Percentiles rank a stretch among this genome's conserved stretches.
phyloP scores from a whole-genome alignment of 2,113 vertebrate species.

The Stictonetta naevosa region DNA sequence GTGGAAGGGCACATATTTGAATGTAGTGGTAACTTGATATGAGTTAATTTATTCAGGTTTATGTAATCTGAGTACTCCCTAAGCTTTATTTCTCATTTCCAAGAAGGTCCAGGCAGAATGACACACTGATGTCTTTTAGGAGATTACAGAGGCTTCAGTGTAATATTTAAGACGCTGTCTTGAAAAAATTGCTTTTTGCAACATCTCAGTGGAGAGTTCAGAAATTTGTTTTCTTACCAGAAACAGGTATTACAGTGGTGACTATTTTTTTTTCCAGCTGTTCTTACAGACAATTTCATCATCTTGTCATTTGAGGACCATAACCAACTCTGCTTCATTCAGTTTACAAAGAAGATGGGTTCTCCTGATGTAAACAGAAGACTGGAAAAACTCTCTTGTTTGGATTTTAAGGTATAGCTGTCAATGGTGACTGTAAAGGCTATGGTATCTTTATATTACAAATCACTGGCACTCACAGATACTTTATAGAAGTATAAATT shows the following conservation, averaged over 20 bases:
- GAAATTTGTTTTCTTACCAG: slow-evolving; percentile 37
- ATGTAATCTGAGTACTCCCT: slow-evolving; percentile 36
- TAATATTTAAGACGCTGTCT: slow-evolving; percentile 44
- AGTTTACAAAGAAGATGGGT: slow-evolving; percentile 86
- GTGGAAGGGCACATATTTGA: background rate
- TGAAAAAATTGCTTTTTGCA: slow-evolving; percentile 60
- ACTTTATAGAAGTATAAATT: background rate
- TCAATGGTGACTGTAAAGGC: background rate
- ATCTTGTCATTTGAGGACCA: slow-evolving; percentile 91
- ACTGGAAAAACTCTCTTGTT: slow-evolving; percentile 88
- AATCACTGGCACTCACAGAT: background rate
- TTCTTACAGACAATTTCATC: slow-evolving; percentile 89
- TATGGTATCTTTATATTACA: background rate
- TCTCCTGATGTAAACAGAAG: slow-evolving; percentile 81
- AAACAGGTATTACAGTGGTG: slow-evolving; percentile 10
- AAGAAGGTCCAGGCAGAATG: slow-evolving; percentile 25
- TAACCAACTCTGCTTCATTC: slow-evolving; percentile 89
- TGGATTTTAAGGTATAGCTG: slow-evolving; percentile 87
- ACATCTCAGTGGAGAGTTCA: slow-evolving; percentile 9
- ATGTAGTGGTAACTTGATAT: background rate
- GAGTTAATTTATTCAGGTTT: slow-evolving; percentile 56
- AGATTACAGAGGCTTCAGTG: slow-evolving; percentile 36
- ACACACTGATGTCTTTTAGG: slow-evolving; percentile 55
- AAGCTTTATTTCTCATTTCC: slow-evolving; percentile 64
- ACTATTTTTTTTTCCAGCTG: slow-evolving; percentile 73